phyloP scores from a whole-genome alignment of 2,888 invertebrate genomes.

The Limnephilus auricula region DNA sequence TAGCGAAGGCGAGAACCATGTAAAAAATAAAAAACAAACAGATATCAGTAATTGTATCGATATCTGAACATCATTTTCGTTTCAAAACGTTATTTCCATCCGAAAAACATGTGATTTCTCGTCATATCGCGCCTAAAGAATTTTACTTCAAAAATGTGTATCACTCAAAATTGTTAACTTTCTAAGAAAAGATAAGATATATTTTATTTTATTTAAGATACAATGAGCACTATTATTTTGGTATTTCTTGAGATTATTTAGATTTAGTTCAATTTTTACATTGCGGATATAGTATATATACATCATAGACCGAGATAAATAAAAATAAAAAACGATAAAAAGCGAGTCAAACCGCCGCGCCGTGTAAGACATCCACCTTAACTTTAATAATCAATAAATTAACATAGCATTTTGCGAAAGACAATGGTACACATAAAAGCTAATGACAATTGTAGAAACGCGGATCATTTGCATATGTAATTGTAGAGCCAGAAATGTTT shows the following conservation, averaged over 20 bases:
- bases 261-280: background rate
- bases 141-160: too few species aligned
- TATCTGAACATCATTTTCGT: too few species aligned
- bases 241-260: background rate
- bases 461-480: constrained; percentile 38
- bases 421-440: constrained; percentile 45
- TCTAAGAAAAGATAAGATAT: background rate
- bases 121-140: too few species aligned
- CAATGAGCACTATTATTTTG: background rate
- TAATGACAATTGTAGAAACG: constrained; percentile 45
- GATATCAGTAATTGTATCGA: too few species aligned
- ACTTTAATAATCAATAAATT: constrained; percentile 30
- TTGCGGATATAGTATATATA: background rate
- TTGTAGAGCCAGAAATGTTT: constrained; percentile 27
- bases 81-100: too few species aligned
- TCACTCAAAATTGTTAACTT: background rate
- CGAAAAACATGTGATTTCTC: too few species aligned
- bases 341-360: background rate
- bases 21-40: too few species aligned
- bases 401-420: background rate
- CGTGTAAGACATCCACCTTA: constrained; percentile 24
- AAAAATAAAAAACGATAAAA: background rate
- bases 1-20: too few species aligned
- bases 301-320: background rate
- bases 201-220: background rate